Evolutionary conservation across 2,888 invertebrate genomes (phyloP).

Genomic region (Xanthia togata): DNA sequence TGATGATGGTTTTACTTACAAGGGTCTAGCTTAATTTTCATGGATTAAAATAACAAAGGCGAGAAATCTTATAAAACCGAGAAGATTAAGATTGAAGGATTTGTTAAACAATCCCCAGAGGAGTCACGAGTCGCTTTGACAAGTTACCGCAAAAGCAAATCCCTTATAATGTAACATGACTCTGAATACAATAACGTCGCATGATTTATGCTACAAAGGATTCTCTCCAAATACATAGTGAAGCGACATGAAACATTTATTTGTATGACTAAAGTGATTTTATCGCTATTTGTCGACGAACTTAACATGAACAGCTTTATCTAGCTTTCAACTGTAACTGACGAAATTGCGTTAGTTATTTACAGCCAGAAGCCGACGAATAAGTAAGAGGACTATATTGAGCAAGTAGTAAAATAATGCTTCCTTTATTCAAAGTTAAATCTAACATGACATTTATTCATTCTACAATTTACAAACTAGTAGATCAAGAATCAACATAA

Average conservation of each 20-base stretch:
- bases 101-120: slow-evolving; percentile 50
- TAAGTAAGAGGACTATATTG: neutral
- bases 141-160: slow-evolving; percentile 61
- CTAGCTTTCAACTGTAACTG: slow-evolving; percentile 9
- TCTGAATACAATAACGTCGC: slow-evolving; percentile 63
- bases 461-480: slow-evolving; percentile 33
- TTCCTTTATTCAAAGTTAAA: slow-evolving; percentile 5
- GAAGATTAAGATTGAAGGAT: slow-evolving; percentile 59
- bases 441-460: neutral
- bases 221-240: slow-evolving; percentile 60
- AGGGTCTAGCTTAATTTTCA: slow-evolving; percentile 34
- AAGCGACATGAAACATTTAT: slow-evolving; percentile 52
- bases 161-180: slow-evolving; percentile 56
- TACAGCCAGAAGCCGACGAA: neutral
- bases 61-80: slow-evolving; percentile 50
- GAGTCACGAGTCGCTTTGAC: slow-evolving; percentile 55
- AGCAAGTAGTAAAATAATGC: neutral
- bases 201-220: slow-evolving; percentile 62
- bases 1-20: slow-evolving; percentile 22
- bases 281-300: slow-evolving; percentile 36
- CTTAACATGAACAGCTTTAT: slow-evolving; percentile 13
- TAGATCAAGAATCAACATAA: slow-evolving; percentile 33
- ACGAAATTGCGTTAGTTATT: neutral
- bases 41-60: slow-evolving; percentile 50
- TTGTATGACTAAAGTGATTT: slow-evolving; percentile 39